phyloP scores from a whole-genome alignment of 2,797 vertebrate genomes.

The Craterocephalus amniculus region DNA sequence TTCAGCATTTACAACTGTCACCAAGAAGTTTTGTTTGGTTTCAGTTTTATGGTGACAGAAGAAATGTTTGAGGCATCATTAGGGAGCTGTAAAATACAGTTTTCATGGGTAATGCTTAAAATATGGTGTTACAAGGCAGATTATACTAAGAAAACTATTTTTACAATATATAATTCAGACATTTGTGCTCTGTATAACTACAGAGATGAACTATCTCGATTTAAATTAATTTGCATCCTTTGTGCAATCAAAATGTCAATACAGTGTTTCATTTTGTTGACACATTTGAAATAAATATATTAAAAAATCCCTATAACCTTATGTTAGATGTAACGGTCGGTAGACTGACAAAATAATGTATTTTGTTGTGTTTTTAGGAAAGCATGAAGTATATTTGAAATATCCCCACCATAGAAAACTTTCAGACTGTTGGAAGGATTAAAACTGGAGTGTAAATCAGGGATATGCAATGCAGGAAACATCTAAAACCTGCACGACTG shows the following conservation, averaged over 20 bases:
- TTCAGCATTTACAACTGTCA: not conserved
- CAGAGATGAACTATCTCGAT: not conserved
- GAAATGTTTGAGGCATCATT: not conserved
- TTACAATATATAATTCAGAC: too few relatives aligned
- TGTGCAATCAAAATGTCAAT: not conserved
- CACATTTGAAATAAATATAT: not conserved
- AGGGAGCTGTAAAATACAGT: too few relatives aligned
- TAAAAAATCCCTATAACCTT: not conserved
- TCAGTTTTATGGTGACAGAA: not conserved
- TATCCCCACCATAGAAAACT: too few relatives aligned
- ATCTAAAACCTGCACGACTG: too few relatives aligned
- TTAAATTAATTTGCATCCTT: not conserved
- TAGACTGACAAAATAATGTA: not conserved
- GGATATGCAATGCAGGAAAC: too few relatives aligned
- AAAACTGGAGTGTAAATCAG: too few relatives aligned
- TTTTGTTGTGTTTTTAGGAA: not conserved
- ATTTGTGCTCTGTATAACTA: too few relatives aligned
- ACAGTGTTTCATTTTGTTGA: not conserved
- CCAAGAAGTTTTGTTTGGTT: not conserved
- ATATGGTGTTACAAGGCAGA: not conserved
- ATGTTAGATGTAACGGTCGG: not conserved
- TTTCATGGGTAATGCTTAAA: not conserved
- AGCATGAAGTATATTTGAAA: too few relatives aligned
- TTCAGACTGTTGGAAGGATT: too few relatives aligned
- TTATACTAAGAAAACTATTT: too few relatives aligned